A percentile compares a stretch with the other conserved stretches of the same genome.
Evolutionary conservation across 2,888 invertebrate genomes (phyloP).

Genomic region (Anaspis maculata): DNA sequence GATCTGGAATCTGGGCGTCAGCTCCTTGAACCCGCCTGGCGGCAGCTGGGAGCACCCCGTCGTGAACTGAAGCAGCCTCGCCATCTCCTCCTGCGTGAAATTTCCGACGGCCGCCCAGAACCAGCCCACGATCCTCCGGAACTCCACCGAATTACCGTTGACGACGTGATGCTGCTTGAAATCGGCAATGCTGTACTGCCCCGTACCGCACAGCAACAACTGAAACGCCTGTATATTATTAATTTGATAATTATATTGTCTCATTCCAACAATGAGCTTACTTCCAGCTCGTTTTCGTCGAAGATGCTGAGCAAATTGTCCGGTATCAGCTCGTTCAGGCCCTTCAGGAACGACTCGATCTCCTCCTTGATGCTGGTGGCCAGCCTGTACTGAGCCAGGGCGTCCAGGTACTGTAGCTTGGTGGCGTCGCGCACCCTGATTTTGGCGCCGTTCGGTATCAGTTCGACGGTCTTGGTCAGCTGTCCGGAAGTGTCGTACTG

Average conservation of each 20-base stretch:
- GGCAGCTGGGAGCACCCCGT: slow-evolving; percentile 90
- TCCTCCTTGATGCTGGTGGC: slow-evolving; percentile 75
- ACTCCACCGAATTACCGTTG: slow-evolving; percentile 72
- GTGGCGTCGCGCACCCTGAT: slow-evolving; percentile 65
- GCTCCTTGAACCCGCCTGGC: slow-evolving; percentile 80
- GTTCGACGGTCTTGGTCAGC: slow-evolving; percentile 67
- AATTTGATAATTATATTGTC: slow-evolving; percentile 5
- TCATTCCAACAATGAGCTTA: slow-evolving; percentile 36
- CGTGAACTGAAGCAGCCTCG: slow-evolving; percentile 83
- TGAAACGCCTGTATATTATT: slow-evolving; percentile 43
- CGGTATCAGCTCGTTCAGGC: slow-evolving; percentile 84
- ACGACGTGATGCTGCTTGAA: slow-evolving; percentile 83
- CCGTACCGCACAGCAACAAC: slow-evolving; percentile 88
- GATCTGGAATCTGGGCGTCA: slow-evolving; percentile 87
- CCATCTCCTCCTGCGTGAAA: slow-evolving; percentile 89
- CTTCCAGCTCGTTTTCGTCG: slow-evolving; percentile 94
- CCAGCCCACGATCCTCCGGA: slow-evolving; percentile 79
- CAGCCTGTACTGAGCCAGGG: slow-evolving; percentile 80
- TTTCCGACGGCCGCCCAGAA: slow-evolving; percentile 86
- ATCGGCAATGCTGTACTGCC: slow-evolving; percentile 84
- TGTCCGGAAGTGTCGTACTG: slow-evolving; percentile 74
- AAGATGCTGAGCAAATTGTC: slow-evolving; percentile 90
- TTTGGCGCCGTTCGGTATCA: slow-evolving; percentile 75
- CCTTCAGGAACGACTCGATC: slow-evolving; percentile 81
- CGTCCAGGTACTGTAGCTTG: slow-evolving; percentile 78